Base-by-base conservation (phyloP, 1,140 invertebrate genomes). In the Drosophila nannoptera region DNA sequence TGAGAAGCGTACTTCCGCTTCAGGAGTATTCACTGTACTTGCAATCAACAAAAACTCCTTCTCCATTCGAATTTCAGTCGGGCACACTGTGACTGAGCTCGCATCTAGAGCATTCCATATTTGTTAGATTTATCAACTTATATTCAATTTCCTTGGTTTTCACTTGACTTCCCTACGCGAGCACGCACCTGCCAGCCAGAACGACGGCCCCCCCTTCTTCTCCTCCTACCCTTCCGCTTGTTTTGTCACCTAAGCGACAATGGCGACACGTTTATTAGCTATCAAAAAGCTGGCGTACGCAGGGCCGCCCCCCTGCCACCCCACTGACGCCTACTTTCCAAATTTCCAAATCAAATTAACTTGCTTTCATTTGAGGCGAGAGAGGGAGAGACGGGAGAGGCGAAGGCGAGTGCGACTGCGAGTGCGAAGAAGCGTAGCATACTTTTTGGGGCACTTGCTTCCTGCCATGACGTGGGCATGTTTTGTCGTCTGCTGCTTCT, bases 281-380 rank as follows among this genome's bases (percentile, higher is more conserved):
- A 22, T 22, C 8, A 50, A 35, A 38, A 22, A n/a, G 22, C 22
- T 22, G 22, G 22, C 22, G 22, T 22, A 22, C n/a, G 6, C 42
- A 14, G 7, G 6, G 8, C 36, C 31, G 16, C 36, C 9, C 33
- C 38, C 2, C 8, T 35, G 31, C n/a, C 33, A 42, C 2, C 40
- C 40, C 2, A 5, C 22, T 14, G 9, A 16, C 6, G 55, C 58
- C 72, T 73, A 68, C 63, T 49, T 61, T 77, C 65, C 53, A 69
- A 66, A 80, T 80, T 75, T 80, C 63, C 61, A 81, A 81, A 81
- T 81, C 65, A 81, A 81, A 81, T 81, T 81, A 81, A 77, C 77
- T 81, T 75, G 63, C 77, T 81, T 81, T 81, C 77, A 77, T 81
- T 81, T 81, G 73, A 73, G 58, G 65, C 50, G 58, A 61, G 36